Evolutionary conservation across 2,113 vertebrate species (phyloP), one percentile per base, ranked within the genome.

Genomic region (Leptodactylus fuscus): DNA sequence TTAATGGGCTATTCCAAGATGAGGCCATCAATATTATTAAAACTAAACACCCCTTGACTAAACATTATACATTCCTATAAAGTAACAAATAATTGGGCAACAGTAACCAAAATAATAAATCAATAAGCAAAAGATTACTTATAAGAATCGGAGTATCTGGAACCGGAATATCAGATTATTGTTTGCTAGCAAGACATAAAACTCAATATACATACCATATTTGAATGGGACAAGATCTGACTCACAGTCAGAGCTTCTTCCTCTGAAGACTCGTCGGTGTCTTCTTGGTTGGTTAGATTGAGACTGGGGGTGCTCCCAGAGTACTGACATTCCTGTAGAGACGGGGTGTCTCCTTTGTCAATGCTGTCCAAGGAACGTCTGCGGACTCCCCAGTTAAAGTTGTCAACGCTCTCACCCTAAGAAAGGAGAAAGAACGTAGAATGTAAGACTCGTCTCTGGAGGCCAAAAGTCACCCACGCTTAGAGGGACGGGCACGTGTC

Each of bases 381-480:
- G 2, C 98, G 97, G 85, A 99, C 98, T 0, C 98, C 98, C 98
- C 98, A 99, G 93, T 99, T 99, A 90, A 99, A 99, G 90, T 99
- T 99, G 92, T 99, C 98, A 97, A 99, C 97, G 88, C 97, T 98
- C 92, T 99, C 98, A 79, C 98, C 98, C 98, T 99, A 74, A 46
- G 18, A 4, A 20, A 2, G 18, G 13, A 62, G 7, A 15, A 48
- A 46, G 5, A 0, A 53, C 29, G 0, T 49, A 1, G 73, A 10
- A 51, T 38, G 75, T 60, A 41, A 7, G 8, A 36, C 36, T 27
- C 36, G 48, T 18, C 77, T 71, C 48, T 44, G n/a, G 24, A 32
- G 34, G 7, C 81, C 65, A 73, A 49, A 73, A 60, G 80, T 73
- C 70, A 38, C 60, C 7, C 75, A 65, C 12, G 29, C 24, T 62